phyloP scores from a whole-genome alignment of 2,888 invertebrate genomes.

The Mesorhabditis sp. region DNA sequence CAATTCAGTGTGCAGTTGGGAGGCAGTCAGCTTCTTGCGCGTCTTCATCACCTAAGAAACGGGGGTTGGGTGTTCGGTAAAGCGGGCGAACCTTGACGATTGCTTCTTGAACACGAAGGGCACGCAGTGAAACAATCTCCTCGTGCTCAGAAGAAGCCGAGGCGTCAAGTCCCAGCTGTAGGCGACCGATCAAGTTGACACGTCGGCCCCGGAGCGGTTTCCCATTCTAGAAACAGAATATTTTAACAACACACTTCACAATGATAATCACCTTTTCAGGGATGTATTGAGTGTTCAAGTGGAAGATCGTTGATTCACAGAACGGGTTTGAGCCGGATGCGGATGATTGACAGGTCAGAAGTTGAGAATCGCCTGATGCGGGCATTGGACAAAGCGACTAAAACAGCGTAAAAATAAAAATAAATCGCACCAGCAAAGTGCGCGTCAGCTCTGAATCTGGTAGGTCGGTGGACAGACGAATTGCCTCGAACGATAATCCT shows the following conservation, averaged over 20 bases:
- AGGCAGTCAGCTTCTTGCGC: conserved; percentile 88
- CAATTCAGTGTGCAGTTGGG: conserved; percentile 89
- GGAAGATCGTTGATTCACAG: conserved; percentile 77
- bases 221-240: conserved; percentile 76
- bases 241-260: background rate
- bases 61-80: no score
- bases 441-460: conserved; percentile 89
- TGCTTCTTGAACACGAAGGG: conserved; percentile 87
- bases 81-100: conserved; percentile 74
- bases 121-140: conserved; percentile 91
- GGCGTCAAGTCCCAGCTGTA: conserved; percentile 67
- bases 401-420: conserved; percentile 71
- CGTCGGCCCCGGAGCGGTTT: conserved; percentile 90
- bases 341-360: conserved; percentile 69
- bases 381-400: conserved; percentile 81
- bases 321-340: conserved; percentile 22
- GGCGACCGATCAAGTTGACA: conserved; percentile 88
- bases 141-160: conserved; percentile 77
- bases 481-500: conserved; percentile 89
- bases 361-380: conserved; percentile 71
- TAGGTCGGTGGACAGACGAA: conserved; percentile 89
- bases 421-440: conserved; percentile 73
- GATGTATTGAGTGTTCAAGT: conserved; percentile 71
- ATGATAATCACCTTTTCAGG: background rate
- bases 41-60: conserved; percentile 78